phyloP scores from a whole-genome alignment of 2,888 invertebrate species.

The Andrena trimmerana region DNA sequence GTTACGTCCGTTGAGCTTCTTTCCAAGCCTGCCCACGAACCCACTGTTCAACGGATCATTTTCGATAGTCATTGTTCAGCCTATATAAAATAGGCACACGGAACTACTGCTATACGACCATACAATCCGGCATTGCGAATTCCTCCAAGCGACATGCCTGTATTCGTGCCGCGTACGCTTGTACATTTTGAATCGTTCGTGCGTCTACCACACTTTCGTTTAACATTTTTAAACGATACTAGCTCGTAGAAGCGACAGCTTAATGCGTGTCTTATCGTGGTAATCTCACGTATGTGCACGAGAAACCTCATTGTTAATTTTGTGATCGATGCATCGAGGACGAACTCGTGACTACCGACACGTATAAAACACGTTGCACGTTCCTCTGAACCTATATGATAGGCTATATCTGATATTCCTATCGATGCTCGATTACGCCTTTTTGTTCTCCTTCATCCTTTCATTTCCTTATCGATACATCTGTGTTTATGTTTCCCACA shows the following conservation, averaged over 20 bases:
- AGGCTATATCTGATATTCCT: constrained; percentile 35
- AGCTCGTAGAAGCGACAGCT: not conserved
- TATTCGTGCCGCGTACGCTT: constrained; percentile 6
- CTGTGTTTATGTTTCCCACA: too few species aligned
- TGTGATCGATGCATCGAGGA: constrained; percentile 59
- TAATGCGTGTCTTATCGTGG: constrained; percentile 28
- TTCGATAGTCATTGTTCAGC: constrained; percentile 29
- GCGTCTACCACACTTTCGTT: constrained; percentile 1
- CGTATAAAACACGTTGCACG: constrained; percentile 57
- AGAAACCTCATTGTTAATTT: constrained; percentile 58
- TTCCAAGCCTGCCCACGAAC: constrained; percentile 25
- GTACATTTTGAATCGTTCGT: not conserved
- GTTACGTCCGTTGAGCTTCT: constrained; percentile 19
- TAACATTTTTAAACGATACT: constrained; percentile 2
- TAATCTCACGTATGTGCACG: constrained; percentile 15
- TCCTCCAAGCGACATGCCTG: constrained; percentile 26
- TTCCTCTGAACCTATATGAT: constrained; percentile 36
- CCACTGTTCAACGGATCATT: constrained; percentile 18
- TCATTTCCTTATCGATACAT: too few species aligned
- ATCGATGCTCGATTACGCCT: constrained; percentile 12
- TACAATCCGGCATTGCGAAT: constrained; percentile 47
- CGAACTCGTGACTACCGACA: constrained; percentile 63
- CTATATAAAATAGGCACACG: constrained; percentile 36
- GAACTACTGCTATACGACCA: constrained; percentile 45
- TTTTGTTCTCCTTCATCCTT: too few species aligned